These are phyloP conservation scores for Mastacembelus armatus DNA, from an alignment of 2,797 vertebrate species.

Conservation along the genomic window DNA sequence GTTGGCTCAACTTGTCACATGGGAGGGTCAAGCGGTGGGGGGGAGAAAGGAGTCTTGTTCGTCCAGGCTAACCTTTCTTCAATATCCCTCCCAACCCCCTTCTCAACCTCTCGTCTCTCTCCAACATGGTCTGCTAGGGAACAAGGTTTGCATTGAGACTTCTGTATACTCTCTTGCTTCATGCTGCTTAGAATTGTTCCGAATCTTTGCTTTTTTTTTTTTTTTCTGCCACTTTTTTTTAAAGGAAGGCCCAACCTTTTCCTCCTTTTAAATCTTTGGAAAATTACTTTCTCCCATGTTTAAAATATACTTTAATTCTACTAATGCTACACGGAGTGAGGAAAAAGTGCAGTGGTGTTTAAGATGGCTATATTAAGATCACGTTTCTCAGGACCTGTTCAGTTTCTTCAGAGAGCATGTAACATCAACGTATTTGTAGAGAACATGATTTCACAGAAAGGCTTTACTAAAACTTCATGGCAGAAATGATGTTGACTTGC, in stretches of 20 bases:
- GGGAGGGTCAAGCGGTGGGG: constrained; percentile 82
- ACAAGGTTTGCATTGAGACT: constrained; percentile 84
- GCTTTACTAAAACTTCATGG: constrained; percentile 62
- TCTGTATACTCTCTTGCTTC: constrained; percentile 76
- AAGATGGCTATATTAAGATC: constrained; percentile 73
- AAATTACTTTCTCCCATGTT: constrained; percentile 66
- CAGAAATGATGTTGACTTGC: constrained; percentile 58
- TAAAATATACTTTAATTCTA: constrained; percentile 75
- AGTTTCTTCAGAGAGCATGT: constrained; percentile 47
- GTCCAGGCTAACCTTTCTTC: constrained; percentile 84
- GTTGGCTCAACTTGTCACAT: constrained; percentile 85
- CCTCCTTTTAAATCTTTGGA: constrained; percentile 66
- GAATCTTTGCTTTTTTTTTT: constrained; percentile 60
- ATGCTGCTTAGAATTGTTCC: constrained; percentile 80
- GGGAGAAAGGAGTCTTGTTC: constrained; percentile 86
- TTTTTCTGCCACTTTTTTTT: constrained; percentile 36
- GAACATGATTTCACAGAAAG: constrained; percentile 34
- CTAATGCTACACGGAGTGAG: constrained; percentile 59
- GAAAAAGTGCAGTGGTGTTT: constrained; percentile 75
- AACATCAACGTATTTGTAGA: constrained; percentile 49
- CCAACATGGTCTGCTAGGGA: constrained; percentile 75
- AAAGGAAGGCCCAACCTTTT: constrained; percentile 64
- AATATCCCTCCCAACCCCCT: constrained; percentile 75
- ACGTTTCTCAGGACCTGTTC: constrained; percentile 47
- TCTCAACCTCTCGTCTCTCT: constrained; percentile 78